These are phyloP conservation scores for Poecilia picta DNA, from an alignment of 2,797 vertebrate species.

Conservation along the genomic window DNA sequence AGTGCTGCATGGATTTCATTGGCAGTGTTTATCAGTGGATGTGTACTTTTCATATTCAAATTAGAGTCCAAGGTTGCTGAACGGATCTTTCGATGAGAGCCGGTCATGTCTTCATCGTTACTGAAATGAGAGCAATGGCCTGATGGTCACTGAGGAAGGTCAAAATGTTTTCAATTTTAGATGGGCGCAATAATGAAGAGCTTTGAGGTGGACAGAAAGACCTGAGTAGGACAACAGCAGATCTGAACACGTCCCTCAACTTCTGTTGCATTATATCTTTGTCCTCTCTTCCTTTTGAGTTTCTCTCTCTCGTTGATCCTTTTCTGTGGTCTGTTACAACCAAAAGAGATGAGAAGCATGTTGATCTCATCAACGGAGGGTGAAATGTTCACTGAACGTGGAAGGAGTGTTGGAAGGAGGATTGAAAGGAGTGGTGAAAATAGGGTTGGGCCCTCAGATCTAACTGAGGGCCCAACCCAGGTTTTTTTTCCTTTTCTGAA, in stretches of 20 bases:
- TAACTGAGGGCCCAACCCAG: no score
- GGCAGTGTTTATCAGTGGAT: not conserved
- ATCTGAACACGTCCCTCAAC: not conserved
- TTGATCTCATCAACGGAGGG: not conserved
- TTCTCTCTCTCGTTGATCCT: not conserved
- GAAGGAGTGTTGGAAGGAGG: no score
- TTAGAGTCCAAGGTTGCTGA: not conserved
- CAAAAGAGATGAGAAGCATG: not conserved
- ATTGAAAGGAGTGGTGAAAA: no score
- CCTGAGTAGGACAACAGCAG: not conserved
- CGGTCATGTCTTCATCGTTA: not conserved
- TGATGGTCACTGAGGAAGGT: not conserved
- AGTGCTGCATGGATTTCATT: not conserved
- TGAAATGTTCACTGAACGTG: not conserved
- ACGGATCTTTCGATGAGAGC: not conserved
- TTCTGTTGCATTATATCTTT: not conserved
- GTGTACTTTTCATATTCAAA: not conserved
- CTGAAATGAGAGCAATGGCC: not conserved
- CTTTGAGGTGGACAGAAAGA: not conserved
- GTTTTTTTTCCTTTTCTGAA: no score
- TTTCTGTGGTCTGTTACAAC: not conserved
- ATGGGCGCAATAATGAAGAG: not conserved
- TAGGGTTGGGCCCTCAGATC: no score
- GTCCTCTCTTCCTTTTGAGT: not conserved
- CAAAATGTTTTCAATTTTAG: not conserved